These are phyloP conservation scores for Papio anubis DNA, from an alignment of 2,113 vertebrate genomes.

Conservation along the genomic window DNA sequence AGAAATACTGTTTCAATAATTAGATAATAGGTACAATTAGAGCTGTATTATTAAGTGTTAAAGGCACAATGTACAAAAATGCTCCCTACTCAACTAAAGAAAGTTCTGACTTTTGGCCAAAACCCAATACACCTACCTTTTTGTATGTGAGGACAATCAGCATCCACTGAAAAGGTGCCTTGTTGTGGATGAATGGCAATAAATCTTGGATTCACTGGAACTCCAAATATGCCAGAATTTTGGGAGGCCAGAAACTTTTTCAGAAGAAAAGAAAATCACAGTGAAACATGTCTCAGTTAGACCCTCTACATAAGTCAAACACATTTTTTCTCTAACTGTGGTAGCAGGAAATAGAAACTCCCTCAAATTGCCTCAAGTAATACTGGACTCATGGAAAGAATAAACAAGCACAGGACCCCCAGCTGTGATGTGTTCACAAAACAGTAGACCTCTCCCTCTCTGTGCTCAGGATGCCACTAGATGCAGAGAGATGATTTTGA, in stretches of 20 bases:
- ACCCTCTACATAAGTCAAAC: not conserved
- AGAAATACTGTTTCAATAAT: slow-evolving; percentile 10
- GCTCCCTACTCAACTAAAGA: not conserved
- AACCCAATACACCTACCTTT: not conserved
- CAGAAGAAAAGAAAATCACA: slow-evolving; percentile 8
- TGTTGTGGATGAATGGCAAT: not conserved
- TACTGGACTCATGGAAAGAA: not conserved
- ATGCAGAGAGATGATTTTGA: not conserved
- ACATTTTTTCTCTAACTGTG: not conserved
- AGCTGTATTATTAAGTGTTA: not conserved
- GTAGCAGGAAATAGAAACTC: not conserved
- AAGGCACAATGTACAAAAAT: not conserved
- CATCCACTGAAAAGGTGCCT: not conserved
- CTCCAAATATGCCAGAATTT: not conserved
- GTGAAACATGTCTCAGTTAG: not conserved
- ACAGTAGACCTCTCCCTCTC: not conserved
- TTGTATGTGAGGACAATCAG: not conserved
- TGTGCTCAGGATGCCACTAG: not conserved
- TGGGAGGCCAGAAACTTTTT: not conserved
- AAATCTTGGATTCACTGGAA: not conserved
- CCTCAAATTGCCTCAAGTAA: not conserved
- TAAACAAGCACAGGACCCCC: not conserved
- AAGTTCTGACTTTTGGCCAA: not conserved
- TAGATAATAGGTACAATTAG: not conserved
- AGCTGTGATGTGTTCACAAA: not conserved